Percentiles rank a stretch among this genome's conserved stretches.
Conservation (phyloP, 2,888 invertebrate species). For the Hipparchia sbordonii region DNA sequence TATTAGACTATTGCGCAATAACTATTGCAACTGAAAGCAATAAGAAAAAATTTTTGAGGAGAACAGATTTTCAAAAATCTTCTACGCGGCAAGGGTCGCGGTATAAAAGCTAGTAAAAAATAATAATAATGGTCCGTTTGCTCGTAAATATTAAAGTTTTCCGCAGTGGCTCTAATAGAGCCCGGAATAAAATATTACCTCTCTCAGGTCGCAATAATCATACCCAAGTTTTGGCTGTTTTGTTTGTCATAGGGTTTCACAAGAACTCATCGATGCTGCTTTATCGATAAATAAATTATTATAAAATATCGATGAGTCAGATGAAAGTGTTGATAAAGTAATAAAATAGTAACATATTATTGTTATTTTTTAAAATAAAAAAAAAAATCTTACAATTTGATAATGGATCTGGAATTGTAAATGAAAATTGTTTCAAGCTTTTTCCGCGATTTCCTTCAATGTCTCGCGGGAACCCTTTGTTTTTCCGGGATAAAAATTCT, state of each 20-base stretch:
- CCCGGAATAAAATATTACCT: conserved; percentile 13
- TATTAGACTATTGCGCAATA: too few relatives aligned
- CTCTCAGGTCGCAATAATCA: conserved; percentile 1
- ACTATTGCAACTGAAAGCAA: too few relatives aligned
- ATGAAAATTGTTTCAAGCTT: too few relatives aligned
- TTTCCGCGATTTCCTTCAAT: too few relatives aligned
- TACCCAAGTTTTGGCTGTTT: conserved; percentile 8
- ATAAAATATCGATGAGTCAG: background rate
- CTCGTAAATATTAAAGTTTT: conserved; percentile 3
- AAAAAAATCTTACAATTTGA: too few relatives aligned
- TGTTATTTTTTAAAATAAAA: too few relatives aligned
- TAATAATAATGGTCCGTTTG: background rate
- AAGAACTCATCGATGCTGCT: background rate
- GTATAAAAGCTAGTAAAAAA: background rate
- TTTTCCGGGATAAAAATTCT: too few relatives aligned
- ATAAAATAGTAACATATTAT: too few relatives aligned
- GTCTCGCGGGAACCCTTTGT: too few relatives aligned
- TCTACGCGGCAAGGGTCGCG: background rate
- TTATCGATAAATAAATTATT: background rate
- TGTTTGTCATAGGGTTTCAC: background rate
- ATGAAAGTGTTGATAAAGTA: too few relatives aligned
- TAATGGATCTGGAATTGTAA: too few relatives aligned
- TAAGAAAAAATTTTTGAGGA: background rate
- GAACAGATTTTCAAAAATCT: background rate
- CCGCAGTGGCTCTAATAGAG: background rate